Evolutionary conservation across 2,888 invertebrate genomes (phyloP).

Genomic region (Tachystola acroxantha): DNA sequence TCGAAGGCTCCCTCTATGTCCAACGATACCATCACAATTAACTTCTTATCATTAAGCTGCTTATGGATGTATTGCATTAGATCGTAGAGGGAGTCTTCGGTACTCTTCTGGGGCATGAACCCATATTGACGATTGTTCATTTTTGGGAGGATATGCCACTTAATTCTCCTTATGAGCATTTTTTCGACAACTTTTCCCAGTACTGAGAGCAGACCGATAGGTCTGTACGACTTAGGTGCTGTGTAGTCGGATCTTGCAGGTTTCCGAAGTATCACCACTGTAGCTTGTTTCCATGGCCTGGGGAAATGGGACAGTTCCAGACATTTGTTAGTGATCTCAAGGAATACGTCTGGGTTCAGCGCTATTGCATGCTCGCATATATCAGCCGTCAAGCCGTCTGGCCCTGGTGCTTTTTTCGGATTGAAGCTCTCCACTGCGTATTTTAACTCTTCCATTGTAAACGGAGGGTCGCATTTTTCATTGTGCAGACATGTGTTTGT

Average conservation of each 20-base stretch:
- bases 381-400: constrained; percentile 13
- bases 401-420: constrained; percentile 14
- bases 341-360: neutral
- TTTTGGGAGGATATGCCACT: neutral
- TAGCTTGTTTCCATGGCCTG: neutral
- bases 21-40: neutral
- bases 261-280: neutral
- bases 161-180: neutral
- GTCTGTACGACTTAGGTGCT: neutral
- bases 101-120: constrained; percentile 9
- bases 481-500: neutral
- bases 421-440: constrained; percentile 1
- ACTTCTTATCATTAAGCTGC: neutral
- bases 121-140: constrained; percentile 4
- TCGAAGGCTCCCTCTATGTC: constrained; percentile 1
- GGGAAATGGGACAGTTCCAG: too few species aligned
- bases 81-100: constrained; percentile 6
- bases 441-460: constrained; percentile 8
- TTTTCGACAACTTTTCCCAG: neutral
- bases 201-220: neutral
- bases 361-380: neutral
- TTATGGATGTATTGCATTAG: neutral
- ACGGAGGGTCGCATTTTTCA: constrained; percentile 5
- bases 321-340: too few species aligned
- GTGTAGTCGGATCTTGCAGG: neutral